A percentile compares a stretch with the other conserved stretches of the same genome.
These are phyloP conservation scores for Anser brachyrhynchus DNA, from an alignment of 2,113 vertebrate species.

Conservation along the genomic window DNA sequence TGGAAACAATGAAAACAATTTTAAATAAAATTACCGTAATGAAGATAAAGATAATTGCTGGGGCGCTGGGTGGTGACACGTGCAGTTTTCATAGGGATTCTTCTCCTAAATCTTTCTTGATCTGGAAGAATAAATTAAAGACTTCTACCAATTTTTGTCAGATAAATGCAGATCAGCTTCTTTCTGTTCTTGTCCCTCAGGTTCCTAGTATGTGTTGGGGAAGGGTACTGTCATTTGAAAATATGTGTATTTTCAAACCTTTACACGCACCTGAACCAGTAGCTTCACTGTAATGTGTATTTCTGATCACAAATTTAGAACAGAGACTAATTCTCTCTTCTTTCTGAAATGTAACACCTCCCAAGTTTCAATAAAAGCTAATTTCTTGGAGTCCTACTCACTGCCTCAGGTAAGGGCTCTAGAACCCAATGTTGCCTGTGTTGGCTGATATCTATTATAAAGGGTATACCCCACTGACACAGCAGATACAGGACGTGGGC, in stretches of 20 bases:
- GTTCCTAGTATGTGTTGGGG: not conserved
- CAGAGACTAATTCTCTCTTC: not conserved
- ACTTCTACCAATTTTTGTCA: not conserved
- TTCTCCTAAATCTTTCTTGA: not conserved
- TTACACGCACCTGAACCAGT: not conserved
- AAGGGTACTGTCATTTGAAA: not conserved
- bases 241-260: not conserved
- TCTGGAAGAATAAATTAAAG: not conserved
- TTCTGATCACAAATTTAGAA: not conserved
- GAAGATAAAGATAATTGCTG: not conserved
- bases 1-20: not conserved
- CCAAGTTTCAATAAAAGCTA: not conserved
- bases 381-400: not conserved
- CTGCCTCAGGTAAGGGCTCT: not conserved
- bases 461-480: not conserved
- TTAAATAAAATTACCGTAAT: not conserved
- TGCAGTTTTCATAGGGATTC: not conserved
- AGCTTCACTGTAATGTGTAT: fast-evolving
- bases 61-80: not conserved
- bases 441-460: not conserved
- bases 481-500: not conserved
- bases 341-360: not conserved
- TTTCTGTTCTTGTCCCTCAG: not conserved
- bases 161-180: not conserved
- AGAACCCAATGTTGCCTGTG: not conserved